A percentile compares a stretch with the other conserved stretches of the same genome.
phyloP scores from a whole-genome alignment of 2,113 vertebrate genomes.

The Brienomyrus longianalis region DNA sequence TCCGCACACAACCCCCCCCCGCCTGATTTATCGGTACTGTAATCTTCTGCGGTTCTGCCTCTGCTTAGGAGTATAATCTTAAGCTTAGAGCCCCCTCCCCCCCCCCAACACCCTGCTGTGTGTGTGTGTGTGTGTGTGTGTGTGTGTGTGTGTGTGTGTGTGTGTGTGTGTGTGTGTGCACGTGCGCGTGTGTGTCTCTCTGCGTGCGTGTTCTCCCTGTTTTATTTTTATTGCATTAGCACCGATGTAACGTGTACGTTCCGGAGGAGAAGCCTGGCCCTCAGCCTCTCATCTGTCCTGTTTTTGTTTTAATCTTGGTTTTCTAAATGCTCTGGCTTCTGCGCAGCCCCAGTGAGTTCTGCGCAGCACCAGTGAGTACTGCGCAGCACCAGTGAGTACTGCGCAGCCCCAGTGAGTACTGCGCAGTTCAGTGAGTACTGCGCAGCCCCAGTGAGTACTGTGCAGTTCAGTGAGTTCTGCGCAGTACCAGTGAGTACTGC shows the following conservation, averaged over 20 bases:
- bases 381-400: too few relatives aligned
- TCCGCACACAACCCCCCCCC: not conserved
- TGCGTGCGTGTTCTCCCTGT: slow-evolving; percentile 41
- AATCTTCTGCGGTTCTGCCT: not conserved
- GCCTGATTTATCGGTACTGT: not conserved
- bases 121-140: not conserved
- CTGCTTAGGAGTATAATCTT: slow-evolving; percentile 7
- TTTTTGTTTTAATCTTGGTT: not conserved
- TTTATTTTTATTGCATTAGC: slow-evolving; percentile 58
- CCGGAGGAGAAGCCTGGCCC: not conserved
- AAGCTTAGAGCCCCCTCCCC: not conserved
- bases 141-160: not conserved
- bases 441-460: too few relatives aligned
- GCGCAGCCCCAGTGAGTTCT: not conserved
- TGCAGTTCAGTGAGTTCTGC: not conserved
- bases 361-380: too few relatives aligned
- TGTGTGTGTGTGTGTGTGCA: not conserved
- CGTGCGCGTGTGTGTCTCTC: not conserved
- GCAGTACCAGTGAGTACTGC: not conserved
- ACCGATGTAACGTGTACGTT: slow-evolving; percentile 39
- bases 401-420: too few relatives aligned
- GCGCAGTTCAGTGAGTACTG: too few relatives aligned
- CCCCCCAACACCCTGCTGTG: not conserved
- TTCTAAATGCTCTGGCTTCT: not conserved
- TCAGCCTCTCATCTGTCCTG: not conserved